Evolutionary conservation across 1,140 invertebrate genomes (phyloP).

Genomic region (Bombyx mandarina): DNA sequence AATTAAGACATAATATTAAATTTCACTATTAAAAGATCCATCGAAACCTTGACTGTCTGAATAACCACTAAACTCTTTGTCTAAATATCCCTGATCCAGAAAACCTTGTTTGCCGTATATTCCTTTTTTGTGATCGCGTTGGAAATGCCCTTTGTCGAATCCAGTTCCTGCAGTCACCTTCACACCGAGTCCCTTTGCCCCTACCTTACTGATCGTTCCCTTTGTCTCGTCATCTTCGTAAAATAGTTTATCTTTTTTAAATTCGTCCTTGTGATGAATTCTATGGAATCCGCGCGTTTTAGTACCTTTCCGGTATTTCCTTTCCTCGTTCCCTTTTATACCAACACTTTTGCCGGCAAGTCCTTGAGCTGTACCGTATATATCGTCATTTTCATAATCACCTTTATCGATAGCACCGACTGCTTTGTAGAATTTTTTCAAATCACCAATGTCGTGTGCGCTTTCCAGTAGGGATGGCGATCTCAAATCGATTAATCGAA

Average conservation of each 20-base stretch:
- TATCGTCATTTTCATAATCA: conserved; percentile 43
- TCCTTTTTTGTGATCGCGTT: conserved; percentile 61
- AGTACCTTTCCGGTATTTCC: conserved; percentile 75
- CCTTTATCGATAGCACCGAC: conserved; percentile 45
- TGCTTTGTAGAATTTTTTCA: conserved; percentile 58
- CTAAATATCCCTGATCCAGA: conserved; percentile 64
- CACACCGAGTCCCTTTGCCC: conserved; percentile 64
- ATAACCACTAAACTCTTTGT: conserved; percentile 61
- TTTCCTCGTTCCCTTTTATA: conserved; percentile 52
- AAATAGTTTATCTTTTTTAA: conserved; percentile 79
- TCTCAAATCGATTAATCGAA: too few relatives aligned
- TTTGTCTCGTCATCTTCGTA: conserved; percentile 77
- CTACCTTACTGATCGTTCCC: conserved; percentile 74
- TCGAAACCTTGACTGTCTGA: conserved; percentile 63
- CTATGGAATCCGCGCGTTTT: conserved; percentile 79
- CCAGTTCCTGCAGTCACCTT: conserved; percentile 60
- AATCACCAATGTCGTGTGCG: conserved; percentile 49
- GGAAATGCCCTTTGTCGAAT: conserved; percentile 68
- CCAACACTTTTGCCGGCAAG: conserved; percentile 47
- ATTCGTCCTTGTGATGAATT: conserved; percentile 81
- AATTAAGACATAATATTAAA: neutral
- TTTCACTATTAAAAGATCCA: conserved; percentile 50
- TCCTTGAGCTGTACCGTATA: conserved; percentile 49
- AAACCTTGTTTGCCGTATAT: conserved; percentile 66
- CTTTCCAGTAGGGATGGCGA: too few relatives aligned